Evolutionary conservation across 2,113 vertebrate species (phyloP), one percentile per base, ranked within the genome.

Genomic region (Mobula birostris): DNA sequence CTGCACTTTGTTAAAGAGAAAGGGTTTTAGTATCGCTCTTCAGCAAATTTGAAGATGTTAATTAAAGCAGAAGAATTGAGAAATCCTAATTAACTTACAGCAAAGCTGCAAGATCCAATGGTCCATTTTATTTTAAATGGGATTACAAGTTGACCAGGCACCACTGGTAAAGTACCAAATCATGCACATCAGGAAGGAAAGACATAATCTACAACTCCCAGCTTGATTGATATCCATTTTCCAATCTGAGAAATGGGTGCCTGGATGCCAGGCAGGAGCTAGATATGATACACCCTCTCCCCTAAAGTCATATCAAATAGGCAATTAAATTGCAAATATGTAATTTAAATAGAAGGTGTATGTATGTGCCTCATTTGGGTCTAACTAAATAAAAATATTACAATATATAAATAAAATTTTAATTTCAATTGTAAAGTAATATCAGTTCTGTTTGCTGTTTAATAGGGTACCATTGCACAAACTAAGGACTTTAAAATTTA

Each of bases 371-470:
- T 27, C 56, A 87, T 15, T 14, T 56, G 40, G 27, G 27, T 87
- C 27, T 88, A 61, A 88, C n/a, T 88, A n/a, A 88, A 27, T 63
- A 87, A 87, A 27, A 61, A 61, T 85, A 87, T 48, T 29, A 85
- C 48, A 27, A 11, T 70, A 24, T 24, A 24, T 21, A 74, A 19
- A 21, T 19, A 74, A 72, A 85, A 29, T 85, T 61, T 19, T 5
- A 58, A 87, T 61, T 5, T 87, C 56, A 61, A 87, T 29, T 82
- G 79, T 40, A 12, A 29, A 87, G 40, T 17, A 82, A 56, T 19
- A 48, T 9, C 48, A 85, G 11, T 85, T 58, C 24, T 58, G 27
- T 9, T 21, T 27, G 19, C 27, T 85, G 48, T 58, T 9, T 58
- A 83, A 48, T 36, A 36, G 80, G 2, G 77, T n/a, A 79, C 12